phyloP scores from a whole-genome alignment of 2,888 invertebrate genomes.

The Ophonus ardosiacus region DNA sequence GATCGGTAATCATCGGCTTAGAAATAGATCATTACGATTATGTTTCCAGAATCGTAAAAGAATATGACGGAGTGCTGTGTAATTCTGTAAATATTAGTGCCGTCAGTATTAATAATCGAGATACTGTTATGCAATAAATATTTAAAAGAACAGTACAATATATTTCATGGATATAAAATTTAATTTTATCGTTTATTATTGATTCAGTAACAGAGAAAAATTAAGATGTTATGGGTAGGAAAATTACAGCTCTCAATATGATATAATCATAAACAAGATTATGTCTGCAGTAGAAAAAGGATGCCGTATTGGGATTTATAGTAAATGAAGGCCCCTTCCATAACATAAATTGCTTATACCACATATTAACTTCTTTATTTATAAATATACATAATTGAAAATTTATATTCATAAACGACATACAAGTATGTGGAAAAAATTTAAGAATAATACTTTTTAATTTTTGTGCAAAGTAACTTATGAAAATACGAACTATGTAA shows the following conservation, averaged over 20 bases:
- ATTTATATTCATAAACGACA: too few relatives aligned
- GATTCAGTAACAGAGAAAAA: not conserved
- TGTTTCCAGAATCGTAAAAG: not conserved
- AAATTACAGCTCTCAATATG: not conserved
- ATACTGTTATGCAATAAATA: not conserved
- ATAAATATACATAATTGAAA: too few relatives aligned
- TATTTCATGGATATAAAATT: not conserved
- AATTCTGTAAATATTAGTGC: not conserved
- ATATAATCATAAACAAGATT: too few relatives aligned
- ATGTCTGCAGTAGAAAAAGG: too few relatives aligned
- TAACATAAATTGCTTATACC: too few relatives aligned
- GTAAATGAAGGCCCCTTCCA: too few relatives aligned
- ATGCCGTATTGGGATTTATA: too few relatives aligned
- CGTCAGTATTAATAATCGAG: not conserved
- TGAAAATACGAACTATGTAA: too few relatives aligned
- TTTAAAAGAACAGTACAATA: not conserved
- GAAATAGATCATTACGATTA: slow-evolving; percentile 19
- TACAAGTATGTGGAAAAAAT: too few relatives aligned
- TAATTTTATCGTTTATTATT: not conserved
- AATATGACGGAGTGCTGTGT: not conserved
- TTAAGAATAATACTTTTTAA: too few relatives aligned
- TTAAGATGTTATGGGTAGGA: not conserved
- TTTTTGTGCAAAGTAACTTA: too few relatives aligned
- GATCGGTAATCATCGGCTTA: not conserved
- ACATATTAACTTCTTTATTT: too few relatives aligned